Conservation (phyloP, 2,888 invertebrate species). For the Actias luna region DNA sequence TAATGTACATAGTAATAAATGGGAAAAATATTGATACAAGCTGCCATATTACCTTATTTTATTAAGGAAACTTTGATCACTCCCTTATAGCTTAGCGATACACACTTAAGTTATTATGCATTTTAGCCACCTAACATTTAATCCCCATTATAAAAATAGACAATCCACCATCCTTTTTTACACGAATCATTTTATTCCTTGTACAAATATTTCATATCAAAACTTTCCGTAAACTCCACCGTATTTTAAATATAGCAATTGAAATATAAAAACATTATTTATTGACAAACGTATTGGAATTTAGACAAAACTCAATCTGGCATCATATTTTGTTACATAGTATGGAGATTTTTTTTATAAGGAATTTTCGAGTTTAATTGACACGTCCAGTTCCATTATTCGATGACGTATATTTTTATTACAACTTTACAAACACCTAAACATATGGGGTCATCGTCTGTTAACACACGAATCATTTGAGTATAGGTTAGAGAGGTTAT, state of each 20-base stretch:
- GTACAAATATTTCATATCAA: slow-evolving; percentile 67
- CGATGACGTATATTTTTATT: background rate
- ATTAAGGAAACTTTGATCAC: background rate
- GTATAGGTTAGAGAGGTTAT: background rate
- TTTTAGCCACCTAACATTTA: slow-evolving; percentile 73
- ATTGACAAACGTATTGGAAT: background rate
- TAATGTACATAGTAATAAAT: background rate
- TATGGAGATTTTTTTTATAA: no score
- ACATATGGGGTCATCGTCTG: background rate
- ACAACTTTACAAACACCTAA: background rate
- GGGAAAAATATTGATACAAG: background rate
- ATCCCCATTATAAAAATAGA: slow-evolving; percentile 71
- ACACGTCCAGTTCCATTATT: no score
- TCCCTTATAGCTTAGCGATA: background rate
- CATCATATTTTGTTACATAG: background rate
- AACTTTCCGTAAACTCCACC: slow-evolving; percentile 51
- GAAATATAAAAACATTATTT: slow-evolving; percentile 5
- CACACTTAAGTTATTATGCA: slow-evolving; percentile 51
- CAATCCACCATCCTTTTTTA: slow-evolving; percentile 48
- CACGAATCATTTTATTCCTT: slow-evolving; percentile 38
- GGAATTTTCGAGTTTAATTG: no score
- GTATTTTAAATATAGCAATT: slow-evolving; percentile 1
- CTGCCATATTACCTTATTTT: background rate
- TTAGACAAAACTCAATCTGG: background rate
- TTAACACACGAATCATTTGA: background rate